phyloP scores from a whole-genome alignment of 2,888 invertebrate genomes.

The Ceramica pisi region DNA sequence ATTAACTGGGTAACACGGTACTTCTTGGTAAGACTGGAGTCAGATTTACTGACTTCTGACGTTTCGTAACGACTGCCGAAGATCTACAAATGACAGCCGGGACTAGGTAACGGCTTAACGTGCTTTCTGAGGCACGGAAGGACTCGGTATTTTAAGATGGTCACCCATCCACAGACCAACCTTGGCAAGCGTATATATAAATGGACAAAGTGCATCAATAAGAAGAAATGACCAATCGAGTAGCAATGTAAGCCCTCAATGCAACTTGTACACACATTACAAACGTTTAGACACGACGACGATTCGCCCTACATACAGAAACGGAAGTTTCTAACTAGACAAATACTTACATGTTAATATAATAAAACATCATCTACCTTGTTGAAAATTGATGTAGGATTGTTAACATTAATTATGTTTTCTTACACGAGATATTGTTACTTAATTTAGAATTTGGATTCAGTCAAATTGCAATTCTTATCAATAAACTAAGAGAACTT shows the following conservation, averaged over 20 bases:
- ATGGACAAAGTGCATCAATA: conserved; percentile 4
- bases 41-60: too few species aligned
- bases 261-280: conserved; percentile 20
- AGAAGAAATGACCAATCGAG: conserved; percentile 13
- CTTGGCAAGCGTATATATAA: too few species aligned
- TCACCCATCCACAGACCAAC: too few species aligned
- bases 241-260: conserved; percentile 20
- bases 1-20: too few species aligned
- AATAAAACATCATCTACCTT: background rate
- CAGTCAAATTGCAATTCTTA: background rate
- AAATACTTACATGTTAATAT: conserved; percentile 25
- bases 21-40: too few species aligned
- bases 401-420: background rate
- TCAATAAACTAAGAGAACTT: background rate
- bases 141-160: too few species aligned
- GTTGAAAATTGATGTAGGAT: background rate
- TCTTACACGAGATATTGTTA: background rate
- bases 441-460: background rate
- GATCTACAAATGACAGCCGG: too few species aligned
- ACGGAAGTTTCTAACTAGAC: conserved; percentile 36
- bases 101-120: too few species aligned
- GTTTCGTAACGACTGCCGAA: too few species aligned
- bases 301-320: conserved; percentile 32
- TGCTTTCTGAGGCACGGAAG: too few species aligned
- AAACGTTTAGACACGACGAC: conserved; percentile 20